Evolutionary conservation across 2,113 vertebrate genomes (phyloP).

Genomic region (Corythoichthys haematopterus): DNA sequence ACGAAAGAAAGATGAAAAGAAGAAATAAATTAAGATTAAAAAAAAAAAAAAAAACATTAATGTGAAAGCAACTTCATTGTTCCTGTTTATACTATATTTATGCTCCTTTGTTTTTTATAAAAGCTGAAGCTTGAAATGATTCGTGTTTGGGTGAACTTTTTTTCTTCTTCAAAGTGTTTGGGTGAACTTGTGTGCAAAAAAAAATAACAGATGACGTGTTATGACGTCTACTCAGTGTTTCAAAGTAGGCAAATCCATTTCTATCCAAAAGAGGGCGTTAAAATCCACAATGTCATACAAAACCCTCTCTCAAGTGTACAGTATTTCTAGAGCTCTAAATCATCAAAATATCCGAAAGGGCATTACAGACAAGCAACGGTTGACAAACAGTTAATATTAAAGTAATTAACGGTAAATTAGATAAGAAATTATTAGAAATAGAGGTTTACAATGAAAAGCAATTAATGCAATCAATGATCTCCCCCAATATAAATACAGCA

Average conservation of each 20-base stretch:
- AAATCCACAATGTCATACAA: background rate
- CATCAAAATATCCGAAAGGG: too few species aligned
- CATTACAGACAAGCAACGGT: too few species aligned
- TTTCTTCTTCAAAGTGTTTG: too few species aligned
- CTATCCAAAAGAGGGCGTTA: constrained; percentile 39
- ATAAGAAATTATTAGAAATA: too few species aligned
- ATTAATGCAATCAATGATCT: too few species aligned
- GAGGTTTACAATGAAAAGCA: too few species aligned
- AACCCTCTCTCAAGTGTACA: too few species aligned
- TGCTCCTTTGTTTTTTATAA: background rate
- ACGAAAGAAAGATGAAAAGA: background rate
- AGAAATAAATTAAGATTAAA: background rate
- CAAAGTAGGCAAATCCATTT: background rate
- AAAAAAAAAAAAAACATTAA: background rate
- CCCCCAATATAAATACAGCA: too few species aligned
- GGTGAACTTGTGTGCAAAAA: background rate
- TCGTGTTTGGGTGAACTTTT: background rate
- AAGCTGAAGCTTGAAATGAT: background rate
- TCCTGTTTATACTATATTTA: background rate
- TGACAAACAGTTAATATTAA: too few species aligned
- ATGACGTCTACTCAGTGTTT: background rate
- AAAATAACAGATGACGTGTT: constrained; percentile 2
- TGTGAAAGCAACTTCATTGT: background rate
- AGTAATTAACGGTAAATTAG: too few species aligned
- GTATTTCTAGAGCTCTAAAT: too few species aligned